A percentile compares a stretch with the other conserved stretches of the same genome.
Evolutionary conservation across 1,140 invertebrate species (phyloP).

Genomic region (Drosophila orena): DNA sequence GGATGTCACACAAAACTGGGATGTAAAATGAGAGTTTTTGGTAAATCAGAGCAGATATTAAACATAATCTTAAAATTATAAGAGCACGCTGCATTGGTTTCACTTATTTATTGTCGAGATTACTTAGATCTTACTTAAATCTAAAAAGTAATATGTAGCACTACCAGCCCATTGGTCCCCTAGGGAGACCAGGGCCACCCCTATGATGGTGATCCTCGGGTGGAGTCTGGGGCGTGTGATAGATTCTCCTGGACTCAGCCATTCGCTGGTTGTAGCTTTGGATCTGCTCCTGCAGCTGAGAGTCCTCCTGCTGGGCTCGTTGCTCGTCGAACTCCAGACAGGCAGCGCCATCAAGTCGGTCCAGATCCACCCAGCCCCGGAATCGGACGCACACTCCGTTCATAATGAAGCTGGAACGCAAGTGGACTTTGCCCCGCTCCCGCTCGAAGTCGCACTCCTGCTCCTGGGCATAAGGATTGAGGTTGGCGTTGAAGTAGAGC

Average conservation of each 20-base stretch:
- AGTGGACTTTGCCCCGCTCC: conserved; percentile 97
- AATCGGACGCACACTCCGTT: conserved; percentile 98
- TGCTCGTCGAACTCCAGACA: conserved; percentile 97
- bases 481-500: conserved; percentile 91
- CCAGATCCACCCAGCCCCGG: conserved; percentile 97
- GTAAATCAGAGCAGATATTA: too few species aligned
- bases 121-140: not conserved
- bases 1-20: not conserved
- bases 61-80: not conserved
- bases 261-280: conserved; percentile 91
- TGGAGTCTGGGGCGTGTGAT: conserved; percentile 47
- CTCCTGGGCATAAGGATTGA: conserved; percentile 89
- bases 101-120: conserved; percentile 2
- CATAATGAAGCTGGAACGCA: conserved; percentile 97
- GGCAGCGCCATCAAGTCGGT: conserved; percentile 96
- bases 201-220: conserved; percentile 55
- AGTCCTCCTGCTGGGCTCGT: conserved; percentile 91
- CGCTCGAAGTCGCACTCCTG: conserved; percentile 97
- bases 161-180: conserved; percentile 61
- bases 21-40: not conserved
- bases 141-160: not conserved
- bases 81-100: not conserved
- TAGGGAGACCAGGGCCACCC: conserved; percentile 25
- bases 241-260: conserved; percentile 57
- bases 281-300: conserved; percentile 93